These are phyloP conservation scores for human DNA, from an alignment of 2,113 vertebrate genomes.

Conservation along the genomic window GRCh38 chr15:42919501-42920000, in stretches of 20 bases:
- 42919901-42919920: slow-evolving; percentile 26
- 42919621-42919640: not conserved
- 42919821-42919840: not conserved
- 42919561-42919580: not conserved
- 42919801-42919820: not conserved
- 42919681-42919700: slow-evolving; percentile 12
- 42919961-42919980: slow-evolving; percentile 37
- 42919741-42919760: slow-evolving; percentile 74
- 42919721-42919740: slow-evolving; percentile 71
- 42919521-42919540: not conserved
- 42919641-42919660: not conserved
- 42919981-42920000: not conserved
- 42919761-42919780: slow-evolving; percentile 20
- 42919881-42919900: not conserved
- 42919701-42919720: slow-evolving; percentile 69
- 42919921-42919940: slow-evolving; percentile 7
- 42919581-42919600: slow-evolving; percentile 13
- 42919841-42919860: not conserved
- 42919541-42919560: slow-evolving; percentile 56
- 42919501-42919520: not conserved
- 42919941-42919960: not conserved
- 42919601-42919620: not conserved
- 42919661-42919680: not conserved
- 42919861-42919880: slow-evolving; percentile 45
- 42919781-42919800: slow-evolving; percentile 58